These are phyloP conservation scores for Limosa lapponica DNA, from an alignment of 2,797 vertebrate genomes.

Conservation along the genomic window DNA sequence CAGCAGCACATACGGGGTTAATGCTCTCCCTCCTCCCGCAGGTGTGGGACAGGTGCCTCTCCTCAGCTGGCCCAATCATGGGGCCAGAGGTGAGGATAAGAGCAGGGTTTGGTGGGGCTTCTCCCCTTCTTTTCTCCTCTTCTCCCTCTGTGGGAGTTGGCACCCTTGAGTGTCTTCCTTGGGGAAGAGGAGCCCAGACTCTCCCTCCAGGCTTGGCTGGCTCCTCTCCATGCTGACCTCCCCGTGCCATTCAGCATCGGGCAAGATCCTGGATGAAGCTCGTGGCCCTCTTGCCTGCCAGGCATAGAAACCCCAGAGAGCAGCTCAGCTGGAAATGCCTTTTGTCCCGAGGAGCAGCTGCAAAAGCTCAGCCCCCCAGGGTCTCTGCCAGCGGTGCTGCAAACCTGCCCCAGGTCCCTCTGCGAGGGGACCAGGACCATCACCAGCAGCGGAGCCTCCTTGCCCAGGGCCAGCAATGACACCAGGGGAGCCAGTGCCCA, in stretches of 20 bases:
- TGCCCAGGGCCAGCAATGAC: rapidly evolving
- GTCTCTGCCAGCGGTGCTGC: background rate
- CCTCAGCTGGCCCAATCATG: background rate
- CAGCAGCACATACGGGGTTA: background rate
- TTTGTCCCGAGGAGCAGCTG: background rate
- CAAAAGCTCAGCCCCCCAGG: rapidly evolving
- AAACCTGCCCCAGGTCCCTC: background rate
- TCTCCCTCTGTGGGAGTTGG: rapidly evolving
- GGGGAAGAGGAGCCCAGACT: background rate
- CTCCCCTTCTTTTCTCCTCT: rapidly evolving
- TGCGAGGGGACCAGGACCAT: rapidly evolving
- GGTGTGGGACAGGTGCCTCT: background rate
- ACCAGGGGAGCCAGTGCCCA: rapidly evolving
- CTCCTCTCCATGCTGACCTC: background rate
- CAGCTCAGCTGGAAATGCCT: background rate
- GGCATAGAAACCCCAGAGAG: background rate
- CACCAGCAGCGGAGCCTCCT: rapidly evolving
- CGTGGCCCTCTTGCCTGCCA: background rate
- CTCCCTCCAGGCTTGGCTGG: background rate
- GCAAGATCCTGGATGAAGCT: background rate
- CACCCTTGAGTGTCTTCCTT: rapidly evolving
- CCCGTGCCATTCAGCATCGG: rapidly evolving
- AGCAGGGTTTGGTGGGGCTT: rapidly evolving
- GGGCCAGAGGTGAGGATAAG: background rate
- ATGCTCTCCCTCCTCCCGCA: background rate